Evolutionary conservation across 2,113 vertebrate species (phyloP), one percentile per base, ranked within the genome.

Genomic region (Laticauda colubrina): DNA sequence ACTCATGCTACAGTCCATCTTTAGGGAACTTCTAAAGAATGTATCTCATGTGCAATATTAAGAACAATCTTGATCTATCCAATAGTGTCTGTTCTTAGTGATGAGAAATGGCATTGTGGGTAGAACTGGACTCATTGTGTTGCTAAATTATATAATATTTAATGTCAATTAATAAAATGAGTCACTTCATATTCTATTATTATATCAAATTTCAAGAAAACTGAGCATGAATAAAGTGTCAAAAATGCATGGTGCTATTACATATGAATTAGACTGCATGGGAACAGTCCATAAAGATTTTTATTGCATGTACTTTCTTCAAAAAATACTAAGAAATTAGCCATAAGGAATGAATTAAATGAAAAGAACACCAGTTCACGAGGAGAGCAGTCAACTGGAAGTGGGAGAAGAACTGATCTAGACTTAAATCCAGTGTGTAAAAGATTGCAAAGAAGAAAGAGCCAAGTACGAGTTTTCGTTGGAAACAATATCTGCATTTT

Each of bases 211-310:
- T 91, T 43, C 61, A 89, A 61, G 90, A 94, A 93, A 93, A 51
- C 57, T 92, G 5, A 89, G 92, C 23, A 5, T 91, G 86, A 95
- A 88, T 91, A 59, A 91, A 96, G 90, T 18, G 1, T 94, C 89
- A 95, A 93, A 91, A 75, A 95, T 94, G 64, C 51, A 56, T 54
- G 48, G 54, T 87, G 23, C 5, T 87, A 4, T 90, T 94, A 93
- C 93, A 93, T 0, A 53, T 45, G 29, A 85, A 88, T 91, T 85
- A 88, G 21, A 0, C 85, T 95, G 61, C 92, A 11, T 93, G 89
- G 48, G 94, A 91, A 94, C 92, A 95, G 93, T 91, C 95, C 90
- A 93, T 93, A 95, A 95, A 92, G 55, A 24, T 94, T 23, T 81
- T 96, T 93, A 57, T 95, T 39, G 87, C 93, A n/a, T 57, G 81